A percentile compares a stretch with the other conserved stretches of the same genome.
These are phyloP conservation scores for Canis aureus DNA, from an alignment of 2,113 vertebrate genomes.

Conservation along the genomic window DNA sequence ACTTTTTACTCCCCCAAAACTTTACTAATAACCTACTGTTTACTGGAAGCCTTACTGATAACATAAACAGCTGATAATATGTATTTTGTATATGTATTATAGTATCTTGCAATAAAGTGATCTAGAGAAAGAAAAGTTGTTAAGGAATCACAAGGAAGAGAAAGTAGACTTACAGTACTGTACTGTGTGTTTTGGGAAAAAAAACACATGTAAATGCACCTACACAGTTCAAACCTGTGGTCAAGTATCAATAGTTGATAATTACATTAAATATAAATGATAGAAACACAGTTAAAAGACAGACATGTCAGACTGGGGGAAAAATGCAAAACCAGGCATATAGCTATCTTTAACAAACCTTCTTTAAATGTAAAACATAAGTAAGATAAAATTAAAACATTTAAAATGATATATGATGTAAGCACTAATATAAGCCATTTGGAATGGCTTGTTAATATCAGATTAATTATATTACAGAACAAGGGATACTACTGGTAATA, in stretches of 20 bases:
- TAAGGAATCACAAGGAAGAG: background rate
- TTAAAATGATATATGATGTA: background rate
- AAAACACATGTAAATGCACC: background rate
- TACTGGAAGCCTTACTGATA: background rate
- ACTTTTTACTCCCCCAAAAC: background rate
- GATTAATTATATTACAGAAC: background rate
- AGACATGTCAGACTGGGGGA: background rate
- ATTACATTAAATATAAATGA: background rate
- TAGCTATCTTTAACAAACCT: background rate
- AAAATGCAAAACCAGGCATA: background rate
- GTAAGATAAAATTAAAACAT: background rate
- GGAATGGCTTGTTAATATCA: background rate
- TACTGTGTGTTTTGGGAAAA: background rate
- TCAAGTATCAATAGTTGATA: background rate
- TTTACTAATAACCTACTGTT: background rate
- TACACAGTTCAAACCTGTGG: background rate
- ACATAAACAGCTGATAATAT: background rate
- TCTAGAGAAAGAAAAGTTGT: background rate
- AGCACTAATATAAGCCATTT: background rate
- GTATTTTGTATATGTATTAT: background rate
- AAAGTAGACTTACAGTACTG: background rate
- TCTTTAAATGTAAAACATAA: background rate
- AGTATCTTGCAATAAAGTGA: background rate
- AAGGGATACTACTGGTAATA: background rate
- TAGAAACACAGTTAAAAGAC: background rate